phyloP scores from a whole-genome alignment of 2,113 vertebrate genomes.

The Syngnathus floridae region DNA sequence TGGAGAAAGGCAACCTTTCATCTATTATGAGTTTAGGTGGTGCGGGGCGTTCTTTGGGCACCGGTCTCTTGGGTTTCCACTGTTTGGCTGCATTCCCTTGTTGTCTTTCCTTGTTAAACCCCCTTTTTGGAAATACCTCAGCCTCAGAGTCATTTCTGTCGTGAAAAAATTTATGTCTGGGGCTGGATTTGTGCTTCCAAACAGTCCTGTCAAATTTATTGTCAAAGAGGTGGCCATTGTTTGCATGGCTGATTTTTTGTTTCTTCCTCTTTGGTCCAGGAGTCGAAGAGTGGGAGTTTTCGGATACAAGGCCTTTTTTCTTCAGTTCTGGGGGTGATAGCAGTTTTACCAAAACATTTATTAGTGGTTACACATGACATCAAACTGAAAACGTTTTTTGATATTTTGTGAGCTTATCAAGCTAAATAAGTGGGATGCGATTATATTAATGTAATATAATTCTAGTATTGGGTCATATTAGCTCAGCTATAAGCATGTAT shows the following conservation, averaged over 20 bases:
- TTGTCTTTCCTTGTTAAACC: constrained; percentile 16
- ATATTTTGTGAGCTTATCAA: not conserved
- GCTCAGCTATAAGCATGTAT: too few species aligned
- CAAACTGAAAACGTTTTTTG: not conserved
- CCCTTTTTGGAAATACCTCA: constrained; percentile 1
- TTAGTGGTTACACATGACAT: not conserved
- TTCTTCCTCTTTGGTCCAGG: constrained; percentile 58
- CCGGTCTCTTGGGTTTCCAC: constrained; percentile 62
- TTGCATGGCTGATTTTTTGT: constrained; percentile 39
- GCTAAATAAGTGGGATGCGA: not conserved
- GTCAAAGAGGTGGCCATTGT: constrained; percentile 8
- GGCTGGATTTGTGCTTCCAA: constrained; percentile 16
- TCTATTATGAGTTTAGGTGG: constrained; percentile 7
- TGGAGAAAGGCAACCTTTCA: constrained; percentile 53
- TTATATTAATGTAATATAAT: not conserved
- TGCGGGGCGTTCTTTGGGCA: constrained; percentile 29
- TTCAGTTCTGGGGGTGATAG: constrained; percentile 47
- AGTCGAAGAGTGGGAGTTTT: constrained; percentile 6
- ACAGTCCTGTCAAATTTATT: constrained; percentile 15
- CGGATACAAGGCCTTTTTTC: constrained; percentile 28
- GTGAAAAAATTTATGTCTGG: constrained; percentile 43
- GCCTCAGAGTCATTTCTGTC: not conserved
- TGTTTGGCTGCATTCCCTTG: constrained; percentile 32
- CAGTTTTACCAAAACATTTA: not conserved
- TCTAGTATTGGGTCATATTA: too few species aligned